Evolutionary conservation across 2,797 vertebrate genomes (phyloP), one percentile per base, ranked within the genome.

Genomic region (Xenopus petersii): DNA sequence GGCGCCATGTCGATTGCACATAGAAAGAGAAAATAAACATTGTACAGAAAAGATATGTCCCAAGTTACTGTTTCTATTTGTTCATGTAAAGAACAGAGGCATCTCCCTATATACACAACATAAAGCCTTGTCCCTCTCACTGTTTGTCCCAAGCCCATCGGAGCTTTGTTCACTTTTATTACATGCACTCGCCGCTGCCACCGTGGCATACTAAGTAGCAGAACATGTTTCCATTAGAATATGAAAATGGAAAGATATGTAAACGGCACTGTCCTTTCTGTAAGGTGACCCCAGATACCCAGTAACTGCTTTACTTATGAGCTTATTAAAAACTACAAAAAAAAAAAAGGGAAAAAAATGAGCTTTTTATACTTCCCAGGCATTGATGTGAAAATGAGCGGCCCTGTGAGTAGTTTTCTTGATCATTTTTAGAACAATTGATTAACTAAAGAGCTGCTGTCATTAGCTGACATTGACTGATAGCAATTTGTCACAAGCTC

Each of bases 371-470:
- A 92, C 87, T 92, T 91, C 88, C 90, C 83, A 89, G 89, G 88
- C 90, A 91, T 91, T 92, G 90, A 92, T 92, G 90, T 92, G 91
- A 93, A 92, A 92, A 93, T 91, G 89, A 91, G 89, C 89, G 83
- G 85, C 90, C 91, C 93, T 92, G 84, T 74, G 83, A 90, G 88
- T 87, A 89, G 89, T 89, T 90, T 92, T 92, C 89, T 91, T 92
- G 90, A 92, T 92, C 90, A 90, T 92, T 91, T 91, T 92, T 93
- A 92, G 88, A 89, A 90, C 83, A 93, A 94, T 95, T 90, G 94
- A 96, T 94, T 92, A 86, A 87, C 83, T 84, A 89, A 89, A 93
- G 92, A 94, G 90, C 90, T 80, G 81, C 91, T 93, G 90, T 91
- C 90, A 88, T 92, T 92, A 92, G 92, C 84, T 91, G 87, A 91